Evolutionary conservation across 1,140 invertebrate species (phyloP).

Genomic region (Drosophila busckii): DNA sequence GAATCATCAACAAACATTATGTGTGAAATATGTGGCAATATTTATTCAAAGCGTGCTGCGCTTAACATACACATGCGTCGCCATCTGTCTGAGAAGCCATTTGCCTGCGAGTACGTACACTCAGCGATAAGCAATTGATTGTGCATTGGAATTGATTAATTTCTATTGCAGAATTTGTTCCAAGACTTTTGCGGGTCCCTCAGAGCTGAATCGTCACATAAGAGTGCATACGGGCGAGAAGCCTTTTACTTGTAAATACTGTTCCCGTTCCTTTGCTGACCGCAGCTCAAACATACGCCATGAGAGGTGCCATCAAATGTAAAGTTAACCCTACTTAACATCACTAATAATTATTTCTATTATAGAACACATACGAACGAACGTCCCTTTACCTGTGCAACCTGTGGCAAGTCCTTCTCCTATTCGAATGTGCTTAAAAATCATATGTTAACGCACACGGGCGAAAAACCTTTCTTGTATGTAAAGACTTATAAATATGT

Average conservation of each 20-base stretch:
- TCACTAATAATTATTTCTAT: slow-evolving; percentile 4
- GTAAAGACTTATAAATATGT: slow-evolving; percentile 4
- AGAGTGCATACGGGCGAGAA: slow-evolving; percentile 72
- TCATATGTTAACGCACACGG: slow-evolving; percentile 80
- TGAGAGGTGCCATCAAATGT: slow-evolving; percentile 76
- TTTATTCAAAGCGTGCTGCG: slow-evolving; percentile 63
- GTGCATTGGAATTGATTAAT: neutral
- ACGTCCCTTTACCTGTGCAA: slow-evolving; percentile 84
- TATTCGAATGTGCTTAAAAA: slow-evolving; percentile 83
- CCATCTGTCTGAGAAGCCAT: slow-evolving; percentile 69
- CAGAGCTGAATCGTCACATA: slow-evolving; percentile 68
- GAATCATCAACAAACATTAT: slow-evolving; percentile 62
- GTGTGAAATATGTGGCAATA: slow-evolving; percentile 74
- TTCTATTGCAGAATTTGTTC: slow-evolving; percentile 54
- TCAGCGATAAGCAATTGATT: too few species aligned
- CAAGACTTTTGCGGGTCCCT: slow-evolving; percentile 68
- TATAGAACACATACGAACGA: slow-evolving; percentile 85
- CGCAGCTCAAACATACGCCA: slow-evolving; percentile 82
- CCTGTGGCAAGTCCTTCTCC: slow-evolving; percentile 86
- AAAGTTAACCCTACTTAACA: neutral
- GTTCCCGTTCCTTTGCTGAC: slow-evolving; percentile 85
- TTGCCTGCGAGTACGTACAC: slow-evolving; percentile 74
- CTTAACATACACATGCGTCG: slow-evolving; percentile 75
- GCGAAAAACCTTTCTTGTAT: slow-evolving; percentile 75
- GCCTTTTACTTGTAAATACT: slow-evolving; percentile 87